phyloP scores from a whole-genome alignment of 2,797 vertebrate genomes.

The Falco novaeseelandiae region DNA sequence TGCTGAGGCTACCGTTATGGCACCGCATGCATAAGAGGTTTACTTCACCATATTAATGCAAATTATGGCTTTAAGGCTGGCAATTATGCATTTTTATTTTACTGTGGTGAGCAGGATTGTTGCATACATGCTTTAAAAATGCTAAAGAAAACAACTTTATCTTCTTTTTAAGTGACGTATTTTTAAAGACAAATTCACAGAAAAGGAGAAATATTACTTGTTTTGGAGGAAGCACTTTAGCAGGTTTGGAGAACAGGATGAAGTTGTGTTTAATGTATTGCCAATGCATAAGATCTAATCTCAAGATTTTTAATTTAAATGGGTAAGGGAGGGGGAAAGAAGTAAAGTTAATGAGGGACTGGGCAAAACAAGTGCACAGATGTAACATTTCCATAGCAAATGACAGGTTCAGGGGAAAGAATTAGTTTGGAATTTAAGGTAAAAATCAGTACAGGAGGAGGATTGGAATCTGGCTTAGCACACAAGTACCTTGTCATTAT shows the following conservation, averaged over 20 bases:
- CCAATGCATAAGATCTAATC: not conserved
- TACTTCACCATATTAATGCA: not conserved
- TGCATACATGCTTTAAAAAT: not conserved
- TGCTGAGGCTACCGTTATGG: not conserved
- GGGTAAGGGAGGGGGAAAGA: not conserved
- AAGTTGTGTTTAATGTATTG: not conserved
- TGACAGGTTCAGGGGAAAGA: not conserved
- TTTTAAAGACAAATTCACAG: not conserved
- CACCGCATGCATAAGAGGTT: not conserved
- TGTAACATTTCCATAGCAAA: not conserved
- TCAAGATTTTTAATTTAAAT: not conserved
- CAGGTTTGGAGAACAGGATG: not conserved
- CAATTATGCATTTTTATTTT: conserved; percentile 4
- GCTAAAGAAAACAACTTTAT: not conserved
- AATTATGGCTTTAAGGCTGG: not conserved
- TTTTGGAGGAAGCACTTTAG: not conserved
- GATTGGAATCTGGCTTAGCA: not conserved
- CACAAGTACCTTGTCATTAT: not conserved
- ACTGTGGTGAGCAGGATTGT: conserved; percentile 15
- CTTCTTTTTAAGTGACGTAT: not conserved
- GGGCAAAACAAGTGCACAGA: not conserved
- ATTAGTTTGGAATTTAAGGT: not conserved
- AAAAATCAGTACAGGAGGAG: not conserved
- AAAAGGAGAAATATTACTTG: not conserved
- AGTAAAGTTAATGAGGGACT: not conserved